A percentile compares a stretch with the other conserved stretches of the same genome.
Conservation (phyloP, 2,113 vertebrate genomes). For the Etheostoma cragini region DNA sequence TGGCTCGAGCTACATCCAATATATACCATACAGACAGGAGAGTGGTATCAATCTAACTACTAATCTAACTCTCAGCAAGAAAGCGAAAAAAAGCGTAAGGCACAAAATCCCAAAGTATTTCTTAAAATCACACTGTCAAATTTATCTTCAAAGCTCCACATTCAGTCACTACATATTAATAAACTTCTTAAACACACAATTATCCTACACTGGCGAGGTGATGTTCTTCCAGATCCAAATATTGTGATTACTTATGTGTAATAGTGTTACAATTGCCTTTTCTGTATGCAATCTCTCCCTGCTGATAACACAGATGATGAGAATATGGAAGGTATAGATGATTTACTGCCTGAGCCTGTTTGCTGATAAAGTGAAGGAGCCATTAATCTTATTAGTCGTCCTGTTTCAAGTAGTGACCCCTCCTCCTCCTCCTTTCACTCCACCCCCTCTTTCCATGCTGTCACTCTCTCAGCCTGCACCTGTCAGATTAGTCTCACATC, state of each 20-base stretch:
- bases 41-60: too few species aligned
- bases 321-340: constrained; percentile 14
- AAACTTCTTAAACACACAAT: constrained; percentile 23
- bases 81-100: too few species aligned
- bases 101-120: background rate
- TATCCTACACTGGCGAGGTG: constrained; percentile 5
- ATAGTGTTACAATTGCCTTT: background rate
- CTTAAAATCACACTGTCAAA: background rate
- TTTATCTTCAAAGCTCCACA: constrained; percentile 8
- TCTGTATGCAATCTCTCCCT: constrained; percentile 4
- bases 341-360: constrained; percentile 20
- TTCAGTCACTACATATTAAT: constrained; percentile 30
- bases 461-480: constrained; percentile 77
- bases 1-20: background rate
- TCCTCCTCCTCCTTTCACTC: constrained; percentile 26
- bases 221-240: constrained; percentile 35
- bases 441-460: constrained; percentile 69
- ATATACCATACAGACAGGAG: background rate
- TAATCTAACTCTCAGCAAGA: background rate
- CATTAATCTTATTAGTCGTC: constrained; percentile 62
- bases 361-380: constrained; percentile 29
- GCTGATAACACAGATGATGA: constrained; percentile 29
- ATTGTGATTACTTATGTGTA: constrained; percentile 36
- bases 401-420: constrained; percentile 51
- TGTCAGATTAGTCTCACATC: constrained; percentile 81